Base-by-base conservation (phyloP, 2,113 vertebrate genomes). In the Seriola rivoliana region DNA sequence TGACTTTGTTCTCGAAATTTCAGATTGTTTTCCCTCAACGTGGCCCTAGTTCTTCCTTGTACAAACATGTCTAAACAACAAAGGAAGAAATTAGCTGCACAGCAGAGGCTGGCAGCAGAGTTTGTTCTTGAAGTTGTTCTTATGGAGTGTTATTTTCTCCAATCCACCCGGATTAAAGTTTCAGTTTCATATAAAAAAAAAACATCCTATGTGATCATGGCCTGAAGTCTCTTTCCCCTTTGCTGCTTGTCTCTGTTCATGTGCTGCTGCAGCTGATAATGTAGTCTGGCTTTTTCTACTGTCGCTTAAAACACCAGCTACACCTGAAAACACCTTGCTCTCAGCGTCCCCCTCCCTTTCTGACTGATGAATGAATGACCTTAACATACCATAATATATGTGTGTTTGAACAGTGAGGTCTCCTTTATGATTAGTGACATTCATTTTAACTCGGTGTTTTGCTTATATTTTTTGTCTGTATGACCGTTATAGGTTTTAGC, bases 131-230 rank as follows among this genome's bases (percentile, higher is more conserved):
- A 50, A 50, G 7, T 11, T 11, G 42, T 4, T 13, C 11, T 44
- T 42, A 13, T 4, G 1, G 42, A 44, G 40, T 9, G 32, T 36
- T 16, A 17, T 5, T 16, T 52, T n/a, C 17, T 21, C 50, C 17
- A 52, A 8, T 21, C 29, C 29, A 29, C 29, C 29, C 2, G 29
- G 29, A 29, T 5, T 38, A 8, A 38, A 38, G 38, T 6, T 36
- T 38, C 17, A 54, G 36, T n/a, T 14, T 71, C 25, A 42, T 50
- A 44, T 50, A 19, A n/a, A 55, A 73, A 42, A 29, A 29, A 29
- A 29, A 12, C 46, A 10, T 80, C 86, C 82, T 81, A 19, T 86
- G 67, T 83, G 89, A 85, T 90, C 85, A 84, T 21, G 68, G 71
- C 87, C 80, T 74, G 21, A 19, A 12, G 63, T 85, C 38, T 55